Evolutionary conservation across 2,888 invertebrate genomes (phyloP), one percentile per base, ranked within the genome.

Genomic region (Tenthredo distinguenda): DNA sequence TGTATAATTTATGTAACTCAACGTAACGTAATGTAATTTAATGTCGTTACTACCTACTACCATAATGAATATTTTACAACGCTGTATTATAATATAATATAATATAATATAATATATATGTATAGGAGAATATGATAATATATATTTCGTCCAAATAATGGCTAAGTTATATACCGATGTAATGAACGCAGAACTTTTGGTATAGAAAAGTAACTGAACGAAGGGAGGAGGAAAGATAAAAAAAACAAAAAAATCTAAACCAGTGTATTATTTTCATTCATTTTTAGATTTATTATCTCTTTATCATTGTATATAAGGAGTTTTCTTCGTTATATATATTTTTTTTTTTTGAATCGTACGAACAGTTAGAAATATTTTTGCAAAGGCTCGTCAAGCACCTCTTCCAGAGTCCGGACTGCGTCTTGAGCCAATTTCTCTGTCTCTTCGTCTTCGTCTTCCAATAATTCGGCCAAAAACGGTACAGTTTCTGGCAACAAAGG

Each of bases 401-500:
- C 96, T 92, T 99, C 99, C 88, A 99, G 95, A 89, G 98, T 97
- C 87, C 97, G 96, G 4, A 99, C 96, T 3, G 98, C 97, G 87
- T 95, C 96, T 90, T 97, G 97, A 1, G 98, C 97, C 71, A 96
- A 95, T 68, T 96, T 95, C 92, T 98, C 98, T 55, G 98, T 98
- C 50, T 95, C 95, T 87, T 97, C 96, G 87, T 97, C 97, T 88
- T 98, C 98, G 91, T 98, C 99, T 94, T 99, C 99, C 89, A 99
- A 95, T 21, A 99, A 94, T 92, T 99, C 99, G 0, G 98, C 98
- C 55, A 99, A 94, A 95, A 99, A 99, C 0, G 99, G 99, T 87
- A 99, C 97, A 5, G 98, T 98, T 92, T 99, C 99, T 0, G 99
- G 98, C 81, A 99, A 93, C 0, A 99, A 94, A 0, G 98, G 96